Evolutionary conservation across 2,888 invertebrate genomes (phyloP).

Genomic region (Ectemnius cavifrons): DNA sequence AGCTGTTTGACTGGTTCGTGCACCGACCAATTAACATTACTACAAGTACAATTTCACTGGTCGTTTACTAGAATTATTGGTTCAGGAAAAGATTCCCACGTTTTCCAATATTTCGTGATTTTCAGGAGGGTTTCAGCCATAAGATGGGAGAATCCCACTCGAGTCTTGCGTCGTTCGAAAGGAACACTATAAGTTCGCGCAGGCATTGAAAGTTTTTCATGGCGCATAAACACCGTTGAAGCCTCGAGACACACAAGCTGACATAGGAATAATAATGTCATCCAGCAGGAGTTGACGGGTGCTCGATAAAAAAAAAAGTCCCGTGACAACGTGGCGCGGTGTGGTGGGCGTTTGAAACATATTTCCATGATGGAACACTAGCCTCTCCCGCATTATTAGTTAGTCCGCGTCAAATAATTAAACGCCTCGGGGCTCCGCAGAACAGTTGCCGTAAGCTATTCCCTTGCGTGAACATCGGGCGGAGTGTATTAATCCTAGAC

Average conservation of each 20-base stretch:
- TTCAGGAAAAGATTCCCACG: too few species aligned
- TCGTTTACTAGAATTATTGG: too few species aligned
- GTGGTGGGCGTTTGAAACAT: background rate
- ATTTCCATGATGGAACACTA: background rate
- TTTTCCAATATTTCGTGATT: too few species aligned
- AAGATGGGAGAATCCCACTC: too few species aligned
- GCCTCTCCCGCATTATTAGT: background rate
- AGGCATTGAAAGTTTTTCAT: constrained; percentile 30
- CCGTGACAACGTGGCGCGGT: background rate
- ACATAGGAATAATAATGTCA: constrained; percentile 11
- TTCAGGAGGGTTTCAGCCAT: too few species aligned
- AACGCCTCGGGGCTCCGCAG: background rate
- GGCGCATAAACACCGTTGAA: constrained; percentile 3
- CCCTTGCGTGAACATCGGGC: too few species aligned
- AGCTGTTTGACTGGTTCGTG: too few species aligned
- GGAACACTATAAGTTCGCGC: background rate
- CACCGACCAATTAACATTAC: too few species aligned
- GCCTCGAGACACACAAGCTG: background rate
- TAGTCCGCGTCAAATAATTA: background rate
- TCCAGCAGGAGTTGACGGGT: constrained; percentile 23
- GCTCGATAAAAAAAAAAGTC: background rate
- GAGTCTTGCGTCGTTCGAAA: too few species aligned
- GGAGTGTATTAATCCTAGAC: too few species aligned
- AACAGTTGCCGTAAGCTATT: background rate
- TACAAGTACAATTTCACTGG: too few species aligned